Base-by-base conservation (phyloP, 2,888 invertebrate species). In the Tenodera sinensis region DNA sequence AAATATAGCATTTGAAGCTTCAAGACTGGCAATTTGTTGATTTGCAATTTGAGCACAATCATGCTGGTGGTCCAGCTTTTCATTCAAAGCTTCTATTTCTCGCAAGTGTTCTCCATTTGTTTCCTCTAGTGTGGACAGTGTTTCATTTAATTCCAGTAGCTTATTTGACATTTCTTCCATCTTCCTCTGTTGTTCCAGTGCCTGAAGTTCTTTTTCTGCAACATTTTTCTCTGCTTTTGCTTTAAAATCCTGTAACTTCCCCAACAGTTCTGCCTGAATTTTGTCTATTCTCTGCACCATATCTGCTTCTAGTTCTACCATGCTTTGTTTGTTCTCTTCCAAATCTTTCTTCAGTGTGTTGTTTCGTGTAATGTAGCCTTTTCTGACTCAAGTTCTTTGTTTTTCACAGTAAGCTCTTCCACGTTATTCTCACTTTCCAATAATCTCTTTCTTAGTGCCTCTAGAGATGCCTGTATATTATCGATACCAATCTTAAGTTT, bases 361-460 rank as follows among this genome's bases (percentile, higher is more conserved):
- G 89, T 85, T n/a, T 87, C 81, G 20, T 89, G 88, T 47, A 87
- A 82, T 14, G 47, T 25, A 12, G 2, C 25, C 14, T 89, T 89
- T 27, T 90, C 84, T 42, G 54, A n/a, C 6, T 87, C 8, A 54
- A 84, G 14, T 30, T 25, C 30, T 6, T 54, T 28, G n/a, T 83
- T 82, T 9, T 89, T 84, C 20, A 34, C 20, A 20, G 83, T 86
- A 28, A 90, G 28, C 30, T 85, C 54, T 28, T 89, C 89, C 15
- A 89, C 88, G 47, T 90, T 47, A 20, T 54, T 28, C 82, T 90
- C 89, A 84, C 88, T 90, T 82, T 90, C 90, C 82, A 90, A 28
- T 7, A 90, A 82, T n/a, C 90, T 85, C 20, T 83, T 71, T 27
- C 88, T 83, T 6, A 90, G 84, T 83, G 90, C 90, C 83, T 90